A percentile compares a stretch with the other conserved stretches of the same genome.
Conservation (phyloP, 1,140 invertebrate species). For the Saccostrea echinata region DNA sequence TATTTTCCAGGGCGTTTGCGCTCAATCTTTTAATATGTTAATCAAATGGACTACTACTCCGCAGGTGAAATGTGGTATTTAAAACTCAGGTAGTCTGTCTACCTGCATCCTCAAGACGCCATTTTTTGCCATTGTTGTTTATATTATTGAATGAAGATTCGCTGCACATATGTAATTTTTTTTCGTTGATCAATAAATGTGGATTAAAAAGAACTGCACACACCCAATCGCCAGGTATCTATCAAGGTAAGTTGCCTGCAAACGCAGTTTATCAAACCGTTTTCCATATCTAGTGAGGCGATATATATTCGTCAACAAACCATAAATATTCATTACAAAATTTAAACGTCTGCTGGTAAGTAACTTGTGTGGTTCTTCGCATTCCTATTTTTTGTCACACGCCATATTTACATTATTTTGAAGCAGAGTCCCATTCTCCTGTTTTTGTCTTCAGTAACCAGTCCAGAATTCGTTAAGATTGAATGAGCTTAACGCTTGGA, state of each 20-base stretch:
- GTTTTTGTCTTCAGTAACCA: background rate
- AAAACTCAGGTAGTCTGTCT: constrained; percentile 27
- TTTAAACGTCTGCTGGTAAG: constrained; percentile 16
- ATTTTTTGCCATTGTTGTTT: constrained; percentile 15
- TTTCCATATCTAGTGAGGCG: constrained; percentile 8
- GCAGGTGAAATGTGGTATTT: constrained; percentile 34
- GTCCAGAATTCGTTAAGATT: background rate
- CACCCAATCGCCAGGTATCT: background rate
- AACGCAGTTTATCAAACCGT: constrained; percentile 8
- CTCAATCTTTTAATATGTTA: constrained; percentile 31
- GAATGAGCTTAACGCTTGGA: background rate
- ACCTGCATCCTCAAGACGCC: background rate
- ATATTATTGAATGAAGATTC: background rate
- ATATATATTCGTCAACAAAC: constrained; percentile 20
- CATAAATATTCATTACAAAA: constrained; percentile 36
- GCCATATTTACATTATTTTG: background rate
- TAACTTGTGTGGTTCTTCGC: constrained; percentile 5
- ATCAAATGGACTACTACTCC: constrained; percentile 27
- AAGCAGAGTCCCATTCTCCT: background rate
- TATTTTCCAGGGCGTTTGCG: background rate
- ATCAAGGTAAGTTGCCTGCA: constrained; percentile 1
- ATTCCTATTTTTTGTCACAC: constrained; percentile 13
- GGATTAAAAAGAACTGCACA: constrained; percentile 6
- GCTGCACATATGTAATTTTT: background rate
- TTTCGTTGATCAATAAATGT: background rate